Evolutionary conservation across 2,113 vertebrate species (phyloP).

Genomic region (Syngnathus typhle): DNA sequence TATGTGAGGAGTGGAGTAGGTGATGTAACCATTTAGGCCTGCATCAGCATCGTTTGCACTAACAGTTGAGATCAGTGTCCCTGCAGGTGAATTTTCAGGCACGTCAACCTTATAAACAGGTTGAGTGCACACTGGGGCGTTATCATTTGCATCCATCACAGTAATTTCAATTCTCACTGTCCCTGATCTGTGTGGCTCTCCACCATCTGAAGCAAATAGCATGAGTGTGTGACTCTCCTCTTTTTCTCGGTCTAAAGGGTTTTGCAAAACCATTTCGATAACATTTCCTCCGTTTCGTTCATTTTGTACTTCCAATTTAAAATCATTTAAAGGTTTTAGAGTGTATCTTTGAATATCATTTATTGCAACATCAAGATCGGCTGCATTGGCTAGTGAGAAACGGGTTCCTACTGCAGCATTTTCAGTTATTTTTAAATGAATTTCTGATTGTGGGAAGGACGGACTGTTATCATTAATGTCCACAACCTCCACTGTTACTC

Average conservation of each 20-base stretch:
- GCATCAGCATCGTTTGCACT: slow-evolving; percentile 60
- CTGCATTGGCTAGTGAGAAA: slow-evolving; percentile 46
- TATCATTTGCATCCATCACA: slow-evolving; percentile 67
- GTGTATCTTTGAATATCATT: slow-evolving; percentile 62
- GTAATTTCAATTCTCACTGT: slow-evolving; percentile 55
- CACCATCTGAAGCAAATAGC: slow-evolving; percentile 64
- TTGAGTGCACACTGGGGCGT: slow-evolving; percentile 59
- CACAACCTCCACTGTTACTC: slow-evolving; percentile 59
- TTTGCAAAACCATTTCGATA: slow-evolving; percentile 63
- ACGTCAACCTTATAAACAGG: slow-evolving; percentile 61
- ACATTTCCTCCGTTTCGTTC: slow-evolving; percentile 35
- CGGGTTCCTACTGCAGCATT: slow-evolving; percentile 30
- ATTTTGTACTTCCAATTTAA: slow-evolving; percentile 54
- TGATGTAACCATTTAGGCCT: slow-evolving; percentile 51
- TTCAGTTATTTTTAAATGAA: slow-evolving; percentile 51
- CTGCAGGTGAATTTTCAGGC: slow-evolving; percentile 46
- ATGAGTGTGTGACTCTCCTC: slow-evolving; percentile 48
- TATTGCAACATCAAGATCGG: slow-evolving; percentile 57
- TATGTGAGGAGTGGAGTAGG: slow-evolving; percentile 36
- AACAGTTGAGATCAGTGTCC: slow-evolving; percentile 48
- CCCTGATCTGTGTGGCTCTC: slow-evolving; percentile 62
- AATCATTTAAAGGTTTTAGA: slow-evolving; percentile 47
- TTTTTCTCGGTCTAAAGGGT: slow-evolving; percentile 61
- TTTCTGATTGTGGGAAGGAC: slow-evolving; percentile 45
- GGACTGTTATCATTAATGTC: slow-evolving; percentile 69